These are phyloP conservation scores for Drosophila silvestris DNA, from an alignment of 2,888 invertebrate species.

Conservation along the genomic window DNA sequence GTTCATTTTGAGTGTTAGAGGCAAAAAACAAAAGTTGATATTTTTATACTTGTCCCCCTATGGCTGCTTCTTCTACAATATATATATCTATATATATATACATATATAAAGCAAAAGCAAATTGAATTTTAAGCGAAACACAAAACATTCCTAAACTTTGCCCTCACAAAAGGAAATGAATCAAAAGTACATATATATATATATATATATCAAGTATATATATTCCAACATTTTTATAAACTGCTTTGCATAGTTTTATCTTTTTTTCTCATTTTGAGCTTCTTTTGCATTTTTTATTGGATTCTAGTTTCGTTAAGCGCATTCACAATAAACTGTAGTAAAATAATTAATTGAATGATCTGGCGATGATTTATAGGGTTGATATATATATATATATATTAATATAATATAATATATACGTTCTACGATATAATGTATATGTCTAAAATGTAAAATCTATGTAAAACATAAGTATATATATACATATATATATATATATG, in stretches of 20 bases:
- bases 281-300: conserved; percentile 16
- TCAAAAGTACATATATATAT: conserved; percentile 64
- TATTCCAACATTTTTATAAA: conserved; percentile 37
- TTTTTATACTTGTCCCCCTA: conserved; percentile 73
- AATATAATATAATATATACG: conserved; percentile 36
- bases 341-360: conserved; percentile 52
- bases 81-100: conserved; percentile 20
- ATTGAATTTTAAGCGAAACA: conserved; percentile 45
- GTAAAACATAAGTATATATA: conserved; percentile 72
- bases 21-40: conserved; percentile 61
- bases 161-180: conserved; percentile 66
- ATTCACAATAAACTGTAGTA: conserved; percentile 64
- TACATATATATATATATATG: conserved; percentile 36
- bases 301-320: conserved; percentile 46
- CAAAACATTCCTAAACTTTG: conserved; percentile 62
- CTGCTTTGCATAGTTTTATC: conserved; percentile 55
- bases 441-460: conserved; percentile 72
- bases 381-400: conserved; percentile 17
- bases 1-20: conserved; percentile 45
- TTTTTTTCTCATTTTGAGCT: conserved; percentile 37
- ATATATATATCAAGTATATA: conserved; percentile 11
- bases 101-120: conserved; percentile 40
- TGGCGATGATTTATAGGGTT: conserved; percentile 33
- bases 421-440: conserved; percentile 66
- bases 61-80: conserved; percentile 59